Evolutionary conservation across 2,113 vertebrate genomes (phyloP).

Genomic region (Forbesichthys agassizii): DNA sequence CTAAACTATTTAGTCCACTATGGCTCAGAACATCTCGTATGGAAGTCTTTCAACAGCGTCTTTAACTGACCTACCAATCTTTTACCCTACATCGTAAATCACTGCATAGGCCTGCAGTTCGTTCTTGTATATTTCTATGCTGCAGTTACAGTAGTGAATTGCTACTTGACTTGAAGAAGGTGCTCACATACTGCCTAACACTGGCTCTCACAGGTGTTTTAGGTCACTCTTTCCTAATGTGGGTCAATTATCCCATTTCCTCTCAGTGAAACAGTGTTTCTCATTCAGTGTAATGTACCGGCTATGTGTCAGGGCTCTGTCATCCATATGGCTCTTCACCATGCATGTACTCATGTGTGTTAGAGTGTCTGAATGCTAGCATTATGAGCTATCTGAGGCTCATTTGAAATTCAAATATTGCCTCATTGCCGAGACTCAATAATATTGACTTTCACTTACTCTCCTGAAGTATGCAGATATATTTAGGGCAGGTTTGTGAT

Average conservation of each 20-base stretch:
- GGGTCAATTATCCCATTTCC: constrained; percentile 73
- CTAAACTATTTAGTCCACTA: no score
- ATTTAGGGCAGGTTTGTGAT: constrained; percentile 41
- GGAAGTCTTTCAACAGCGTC: neutral
- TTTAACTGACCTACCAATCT: constrained; percentile 12
- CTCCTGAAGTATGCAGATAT: constrained; percentile 42
- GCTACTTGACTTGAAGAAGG: constrained; percentile 49
- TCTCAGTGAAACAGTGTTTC: constrained; percentile 61
- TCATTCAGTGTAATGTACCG: constrained; percentile 57
- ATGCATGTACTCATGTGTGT: constrained; percentile 46
- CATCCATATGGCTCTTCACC: constrained; percentile 28
- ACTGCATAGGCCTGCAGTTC: neutral
- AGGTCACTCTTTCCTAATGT: constrained; percentile 72
- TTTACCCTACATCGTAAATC: constrained; percentile 12
- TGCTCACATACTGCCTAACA: constrained; percentile 39
- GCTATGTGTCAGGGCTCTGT: constrained; percentile 70
- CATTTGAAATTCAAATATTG: constrained; percentile 72
- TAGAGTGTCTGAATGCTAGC: constrained; percentile 62
- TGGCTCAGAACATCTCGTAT: neutral
- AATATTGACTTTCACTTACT: constrained; percentile 63
- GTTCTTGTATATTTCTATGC: no score
- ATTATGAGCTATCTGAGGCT: constrained; percentile 63
- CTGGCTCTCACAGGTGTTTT: constrained; percentile 43
- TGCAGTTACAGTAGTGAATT: constrained; percentile 2
- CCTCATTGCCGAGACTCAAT: constrained; percentile 59